Conservation (phyloP, 2,888 invertebrate species). For the Cheilosia vernalis region DNA sequence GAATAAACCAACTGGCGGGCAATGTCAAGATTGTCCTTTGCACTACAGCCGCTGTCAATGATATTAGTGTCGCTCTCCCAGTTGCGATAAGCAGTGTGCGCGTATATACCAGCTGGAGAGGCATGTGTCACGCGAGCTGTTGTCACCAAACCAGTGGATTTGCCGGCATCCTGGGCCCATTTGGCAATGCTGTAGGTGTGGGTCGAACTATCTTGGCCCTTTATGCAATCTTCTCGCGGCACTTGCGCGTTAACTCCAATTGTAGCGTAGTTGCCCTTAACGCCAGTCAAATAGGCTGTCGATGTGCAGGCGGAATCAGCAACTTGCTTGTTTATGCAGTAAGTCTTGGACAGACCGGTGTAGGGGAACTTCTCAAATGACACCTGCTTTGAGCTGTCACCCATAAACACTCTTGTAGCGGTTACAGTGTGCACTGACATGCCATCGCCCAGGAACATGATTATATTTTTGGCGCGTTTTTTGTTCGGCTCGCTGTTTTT, state of each 20-base stretch:
- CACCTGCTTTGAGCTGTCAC: constrained; percentile 86
- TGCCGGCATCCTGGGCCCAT: constrained; percentile 89
- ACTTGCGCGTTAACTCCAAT: constrained; percentile 90
- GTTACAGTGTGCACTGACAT: constrained; percentile 89
- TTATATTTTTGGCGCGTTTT: constrained; percentile 85
- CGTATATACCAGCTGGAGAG: constrained; percentile 89
- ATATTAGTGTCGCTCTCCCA: constrained; percentile 90
- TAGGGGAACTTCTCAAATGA: constrained; percentile 87
- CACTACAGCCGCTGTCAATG: constrained; percentile 82
- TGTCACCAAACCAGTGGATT: constrained; percentile 88
- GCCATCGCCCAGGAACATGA: constrained; percentile 90
- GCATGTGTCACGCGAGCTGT: constrained; percentile 92
- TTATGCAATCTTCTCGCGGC: constrained; percentile 86
- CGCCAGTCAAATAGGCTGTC: constrained; percentile 91
- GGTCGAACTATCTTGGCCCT: constrained; percentile 84
- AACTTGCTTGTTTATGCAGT: constrained; percentile 90
- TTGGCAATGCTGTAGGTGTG: constrained; percentile 88
- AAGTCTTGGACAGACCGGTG: constrained; percentile 86
- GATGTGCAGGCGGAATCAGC: constrained; percentile 93
- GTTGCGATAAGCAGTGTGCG: constrained; percentile 87
- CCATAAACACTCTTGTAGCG: constrained; percentile 86
- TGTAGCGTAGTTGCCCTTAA: constrained; percentile 90
- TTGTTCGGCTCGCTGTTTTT: constrained; percentile 76
- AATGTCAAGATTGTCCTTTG: constrained; percentile 87
- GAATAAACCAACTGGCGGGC: constrained; percentile 88